Percentiles rank a stretch among this genome's conserved stretches.
These are phyloP conservation scores for Orthosia cruda DNA, from an alignment of 2,888 invertebrate species.

Conservation along the genomic window DNA sequence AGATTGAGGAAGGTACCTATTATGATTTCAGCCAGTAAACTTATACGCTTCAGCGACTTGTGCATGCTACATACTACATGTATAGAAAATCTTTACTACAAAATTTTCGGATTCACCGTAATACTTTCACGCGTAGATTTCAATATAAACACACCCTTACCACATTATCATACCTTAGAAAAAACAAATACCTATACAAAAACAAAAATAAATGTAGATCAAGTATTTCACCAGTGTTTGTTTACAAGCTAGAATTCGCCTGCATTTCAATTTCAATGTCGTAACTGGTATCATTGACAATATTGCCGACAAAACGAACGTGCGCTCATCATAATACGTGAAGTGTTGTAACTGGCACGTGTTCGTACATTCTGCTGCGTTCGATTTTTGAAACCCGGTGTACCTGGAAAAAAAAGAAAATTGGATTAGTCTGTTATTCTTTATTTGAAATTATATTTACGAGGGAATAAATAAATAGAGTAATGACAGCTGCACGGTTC, in stretches of 20 bases:
- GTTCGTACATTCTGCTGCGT: slow-evolving; percentile 54
- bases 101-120: no score
- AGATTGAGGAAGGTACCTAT: neutral
- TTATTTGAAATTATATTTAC: neutral
- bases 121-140: neutral
- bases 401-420: slow-evolving; percentile 64
- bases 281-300: slow-evolving; percentile 32
- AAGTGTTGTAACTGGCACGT: slow-evolving; percentile 60
- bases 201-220: slow-evolving; percentile 28
- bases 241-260: slow-evolving; percentile 50
- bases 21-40: neutral
- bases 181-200: slow-evolving; percentile 26
- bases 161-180: neutral
- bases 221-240: slow-evolving; percentile 44
- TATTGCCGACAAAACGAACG: slow-evolving; percentile 57
- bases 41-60: no score
- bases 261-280: slow-evolving; percentile 33
- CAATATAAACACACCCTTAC: neutral
- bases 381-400: slow-evolving; percentile 42
- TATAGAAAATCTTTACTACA: no score
- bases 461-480: neutral
- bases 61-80: no score
- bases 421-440: slow-evolving; percentile 7
- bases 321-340: slow-evolving; percentile 55
- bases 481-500: no score